A percentile compares a stretch with the other conserved stretches of the same genome.
phyloP scores from a whole-genome alignment of 2,113 vertebrate species.

The Leucosticte australis region DNA sequence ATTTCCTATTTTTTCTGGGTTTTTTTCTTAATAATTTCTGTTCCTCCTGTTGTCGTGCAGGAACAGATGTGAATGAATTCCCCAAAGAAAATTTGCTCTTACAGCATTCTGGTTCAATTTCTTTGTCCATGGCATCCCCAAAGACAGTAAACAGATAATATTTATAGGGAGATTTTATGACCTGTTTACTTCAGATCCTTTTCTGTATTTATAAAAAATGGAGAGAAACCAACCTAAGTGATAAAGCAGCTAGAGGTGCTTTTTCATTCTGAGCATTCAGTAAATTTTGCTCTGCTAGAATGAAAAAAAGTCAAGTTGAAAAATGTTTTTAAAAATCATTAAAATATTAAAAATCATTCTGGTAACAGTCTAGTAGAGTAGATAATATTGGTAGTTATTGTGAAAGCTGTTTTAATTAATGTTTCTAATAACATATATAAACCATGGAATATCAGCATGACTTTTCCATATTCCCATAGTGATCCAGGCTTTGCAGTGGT shows the following conservation, averaged over 20 bases:
- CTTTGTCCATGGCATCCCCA: background rate
- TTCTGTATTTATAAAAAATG: background rate
- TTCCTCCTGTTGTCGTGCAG: background rate
- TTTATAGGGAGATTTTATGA: background rate
- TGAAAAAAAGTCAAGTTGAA: background rate
- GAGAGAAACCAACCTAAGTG: background rate
- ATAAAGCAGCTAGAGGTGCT: background rate
- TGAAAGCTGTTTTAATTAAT: background rate
- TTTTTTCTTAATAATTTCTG: background rate
- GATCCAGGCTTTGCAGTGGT: background rate
- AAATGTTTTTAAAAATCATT: background rate
- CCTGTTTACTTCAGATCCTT: background rate
- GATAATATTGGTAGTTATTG: background rate
- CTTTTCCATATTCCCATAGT: background rate
- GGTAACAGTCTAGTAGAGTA: background rate
- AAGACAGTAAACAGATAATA: background rate
- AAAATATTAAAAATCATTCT: background rate
- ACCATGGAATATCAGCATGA: background rate
- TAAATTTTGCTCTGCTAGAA: background rate
- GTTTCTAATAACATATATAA: background rate
- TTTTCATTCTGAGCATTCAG: background rate
- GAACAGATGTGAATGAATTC: slow-evolving; percentile 52
- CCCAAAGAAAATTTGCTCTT: slow-evolving; percentile 30
- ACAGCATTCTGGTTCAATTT: background rate
- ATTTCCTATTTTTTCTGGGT: background rate